Evolutionary conservation across 2,888 invertebrate species (phyloP), one percentile per base, ranked within the genome.

Genomic region (Diploptera punctata): DNA sequence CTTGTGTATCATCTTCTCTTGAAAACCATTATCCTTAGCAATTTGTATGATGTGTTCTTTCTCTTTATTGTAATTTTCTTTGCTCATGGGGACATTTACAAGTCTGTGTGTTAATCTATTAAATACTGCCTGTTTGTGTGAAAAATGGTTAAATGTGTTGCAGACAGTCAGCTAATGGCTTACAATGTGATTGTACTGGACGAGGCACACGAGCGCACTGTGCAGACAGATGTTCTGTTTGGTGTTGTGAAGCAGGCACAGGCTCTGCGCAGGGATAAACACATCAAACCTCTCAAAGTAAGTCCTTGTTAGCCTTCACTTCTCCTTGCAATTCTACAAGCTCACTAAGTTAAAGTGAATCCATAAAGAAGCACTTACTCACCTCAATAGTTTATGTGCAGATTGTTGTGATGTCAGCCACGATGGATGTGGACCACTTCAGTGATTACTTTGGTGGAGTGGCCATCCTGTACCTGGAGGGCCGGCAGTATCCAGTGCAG

Each of bases 341-440:
- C n/a, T n/a, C n/a, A n/a, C n/a, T n/a, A n/a, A n/a, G n/a, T n/a
- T n/a, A n/a, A n/a, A n/a, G n/a, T n/a, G n/a, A n/a, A n/a, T n/a
- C n/a, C n/a, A n/a, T n/a, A n/a, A n/a, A n/a, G n/a, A n/a, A n/a
- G n/a, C n/a, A n/a, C n/a, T n/a, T n/a, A n/a, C n/a, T n/a, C n/a
- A n/a, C n/a, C n/a, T n/a, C n/a, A n/a, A n/a, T n/a, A n/a, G 13
- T 38, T 52, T 47, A 9, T 47, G 83, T 86, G 65, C 80, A 93
- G 92, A 84, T 95, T 24, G 88, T 98, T 43, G 87, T 97, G 62
- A 97, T 97, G 91, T 98, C 97, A 0, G 98, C 98, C 0, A 98
- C 98, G 16, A 97, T 98, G 95, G 95, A 98, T 83, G 95, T 96
- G 9, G 95, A 96, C 82, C 92, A 94, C 79, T 98, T 99, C 82